Evolutionary conservation across 2,113 vertebrate species (phyloP).

Genomic region (Protomyctophum bolini): DNA sequence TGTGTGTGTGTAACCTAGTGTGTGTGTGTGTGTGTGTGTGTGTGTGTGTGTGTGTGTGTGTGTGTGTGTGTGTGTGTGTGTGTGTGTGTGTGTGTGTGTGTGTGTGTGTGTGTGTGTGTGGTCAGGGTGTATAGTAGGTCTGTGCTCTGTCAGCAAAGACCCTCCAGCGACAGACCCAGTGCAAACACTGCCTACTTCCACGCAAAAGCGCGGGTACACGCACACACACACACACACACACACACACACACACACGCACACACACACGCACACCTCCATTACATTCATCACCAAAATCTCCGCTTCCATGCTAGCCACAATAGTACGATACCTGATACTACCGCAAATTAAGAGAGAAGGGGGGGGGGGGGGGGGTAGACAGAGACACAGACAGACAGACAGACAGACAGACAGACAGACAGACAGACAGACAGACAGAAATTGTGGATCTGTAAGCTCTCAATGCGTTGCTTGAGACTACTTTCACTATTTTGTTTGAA

Average conservation of each 20-base stretch:
- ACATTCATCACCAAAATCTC: conserved; percentile 14
- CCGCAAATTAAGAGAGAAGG: too few relatives aligned
- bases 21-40: conserved; percentile 2
- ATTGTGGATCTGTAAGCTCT: too few relatives aligned
- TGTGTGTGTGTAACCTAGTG: neutral
- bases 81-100: conserved; percentile 2
- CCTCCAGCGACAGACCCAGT: neutral
- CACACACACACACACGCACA: too few relatives aligned
- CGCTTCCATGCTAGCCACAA: neutral
- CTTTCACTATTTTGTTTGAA: too few relatives aligned
- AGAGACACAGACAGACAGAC: too few relatives aligned
- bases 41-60: neutral
- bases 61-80: conserved; percentile 4
- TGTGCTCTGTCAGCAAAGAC: conserved; percentile 41
- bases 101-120: conserved; percentile 3
- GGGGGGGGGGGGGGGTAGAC: too few relatives aligned
- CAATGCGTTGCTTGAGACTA: too few relatives aligned
- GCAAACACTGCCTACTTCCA: conserved; percentile 2
- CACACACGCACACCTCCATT: conserved; percentile 4
- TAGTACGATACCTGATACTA: neutral
- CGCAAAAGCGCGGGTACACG: neutral
- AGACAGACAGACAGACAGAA: too few relatives aligned
- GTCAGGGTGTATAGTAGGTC: conserved; percentile 8
- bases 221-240: neutral
- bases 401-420: too few relatives aligned